Conservation (phyloP, 2,113 vertebrate genomes). For the Oncorhynchus clarkii region DNA sequence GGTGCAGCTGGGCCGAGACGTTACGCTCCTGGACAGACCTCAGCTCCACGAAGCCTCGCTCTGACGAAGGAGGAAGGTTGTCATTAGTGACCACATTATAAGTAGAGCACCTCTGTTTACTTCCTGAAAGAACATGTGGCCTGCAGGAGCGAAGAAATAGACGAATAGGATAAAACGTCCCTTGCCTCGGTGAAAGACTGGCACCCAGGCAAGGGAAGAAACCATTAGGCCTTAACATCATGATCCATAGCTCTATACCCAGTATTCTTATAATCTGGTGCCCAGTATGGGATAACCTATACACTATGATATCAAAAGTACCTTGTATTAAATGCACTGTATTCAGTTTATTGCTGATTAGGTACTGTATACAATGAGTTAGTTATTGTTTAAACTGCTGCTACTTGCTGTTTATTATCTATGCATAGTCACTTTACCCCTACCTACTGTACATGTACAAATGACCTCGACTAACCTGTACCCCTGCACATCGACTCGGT, state of each 20-base stretch:
- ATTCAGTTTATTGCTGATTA: slow-evolving; percentile 6
- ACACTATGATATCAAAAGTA: background rate
- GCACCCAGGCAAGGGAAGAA: background rate
- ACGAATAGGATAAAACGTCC: background rate
- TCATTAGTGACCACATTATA: background rate
- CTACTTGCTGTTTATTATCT: background rate
- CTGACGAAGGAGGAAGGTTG: slow-evolving; percentile 59
- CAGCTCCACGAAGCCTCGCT: slow-evolving; percentile 81
- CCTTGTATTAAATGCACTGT: background rate
- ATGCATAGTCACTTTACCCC: too few species aligned
- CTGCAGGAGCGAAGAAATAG: background rate
- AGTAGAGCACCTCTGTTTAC: too few species aligned
- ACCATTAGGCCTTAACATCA: too few species aligned
- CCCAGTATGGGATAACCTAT: background rate
- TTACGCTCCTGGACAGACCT: slow-evolving; percentile 60
- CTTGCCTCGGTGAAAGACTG: too few species aligned
- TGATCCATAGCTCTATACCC: background rate
- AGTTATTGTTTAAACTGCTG: background rate
- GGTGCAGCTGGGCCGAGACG: slow-evolving; percentile 76
- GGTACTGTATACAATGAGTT: background rate
- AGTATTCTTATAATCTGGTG: background rate
- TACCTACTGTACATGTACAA: too few species aligned
- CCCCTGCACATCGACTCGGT: too few species aligned
- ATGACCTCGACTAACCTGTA: too few species aligned
- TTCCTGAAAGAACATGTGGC: background rate